Evolutionary conservation across 2,888 invertebrate genomes (phyloP), one percentile per base, ranked within the genome.

Genomic region (Epirrhoe tristata): DNA sequence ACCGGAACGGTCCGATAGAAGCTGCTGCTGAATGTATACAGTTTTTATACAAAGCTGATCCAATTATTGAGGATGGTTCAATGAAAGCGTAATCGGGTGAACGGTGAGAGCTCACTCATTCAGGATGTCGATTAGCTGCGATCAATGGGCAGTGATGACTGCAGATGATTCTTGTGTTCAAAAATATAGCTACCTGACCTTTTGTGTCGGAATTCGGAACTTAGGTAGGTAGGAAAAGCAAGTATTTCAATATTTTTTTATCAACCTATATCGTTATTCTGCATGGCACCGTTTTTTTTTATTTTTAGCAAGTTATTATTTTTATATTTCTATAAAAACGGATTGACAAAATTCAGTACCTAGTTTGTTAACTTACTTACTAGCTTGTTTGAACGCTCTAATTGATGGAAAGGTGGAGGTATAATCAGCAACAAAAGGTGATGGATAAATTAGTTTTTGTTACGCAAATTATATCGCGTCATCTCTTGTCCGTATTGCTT

Each of bases 1-100:
- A 87, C 78, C 79, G 82, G 81, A 85, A 84, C 84, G 81, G 85
- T 80, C 61, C 73, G 54, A 54, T 48, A 52, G 48, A 57, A 36
- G 6, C 34, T 53, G 34, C 46, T 51, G 31, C 39, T 50, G 31
- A 55, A 54, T 46, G 53, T 36, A 17, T 54, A 53, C 53, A 77
- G 79, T 79, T 80, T 83, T 80, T 77, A 74, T 77, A 79, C 75
- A 63, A 56, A 60, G 63, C 56, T 56, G 46, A 31, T 63, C 59
- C 53, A 56, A 57, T 63, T 63, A 63, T 63, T 74, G 73, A 71
- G 67, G n/a, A 65, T 67, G 73, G 66, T 66, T 70, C 71, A 74
- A 72, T 72, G 60, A 60, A 67, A 65, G 66, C 66, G 71, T 72
- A 74, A 74, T 70, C 62, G 66, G 55, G 55, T 63, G 63, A 69